These are phyloP conservation scores for Koerneria pararmatus DNA, from an alignment of 2,888 invertebrate genomes.

Conservation along the genomic window DNA sequence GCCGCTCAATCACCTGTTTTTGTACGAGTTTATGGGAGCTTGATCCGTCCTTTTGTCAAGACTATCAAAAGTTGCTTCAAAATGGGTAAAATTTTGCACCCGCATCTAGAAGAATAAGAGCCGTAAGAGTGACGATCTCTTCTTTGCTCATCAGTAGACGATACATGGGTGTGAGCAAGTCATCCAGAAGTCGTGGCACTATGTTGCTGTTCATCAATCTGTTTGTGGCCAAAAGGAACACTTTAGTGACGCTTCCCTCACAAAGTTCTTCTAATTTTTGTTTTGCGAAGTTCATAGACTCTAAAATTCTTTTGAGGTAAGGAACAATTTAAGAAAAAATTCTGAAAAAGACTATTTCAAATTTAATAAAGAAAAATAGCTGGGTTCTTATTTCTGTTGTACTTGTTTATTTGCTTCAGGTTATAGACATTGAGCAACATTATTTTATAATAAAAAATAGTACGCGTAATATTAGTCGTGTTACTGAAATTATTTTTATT, in stretches of 20 bases:
- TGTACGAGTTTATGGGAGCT: conserved; percentile 21
- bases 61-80: conserved; percentile 19
- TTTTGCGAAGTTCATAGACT: too few species aligned
- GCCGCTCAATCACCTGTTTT: conserved; percentile 16
- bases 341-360: too few species aligned
- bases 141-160: conserved; percentile 39
- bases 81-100: conserved; percentile 25
- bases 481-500: too few species aligned
- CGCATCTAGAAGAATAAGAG: conserved; percentile 51
- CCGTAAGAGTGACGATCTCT: conserved; percentile 47
- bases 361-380: too few species aligned
- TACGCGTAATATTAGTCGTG: too few species aligned
- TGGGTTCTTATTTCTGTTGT: too few species aligned
- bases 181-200: conserved; percentile 50
- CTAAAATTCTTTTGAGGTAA: too few species aligned
- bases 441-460: too few species aligned
- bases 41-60: conserved; percentile 13
- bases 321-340: too few species aligned
- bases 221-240: conserved; percentile 7
- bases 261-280: too few species aligned
- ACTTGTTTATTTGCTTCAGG: too few species aligned
- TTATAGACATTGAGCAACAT: too few species aligned
- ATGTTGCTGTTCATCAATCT: conserved; percentile 51
- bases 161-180: conserved; percentile 47
- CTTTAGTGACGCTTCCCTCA: neutral